These are phyloP conservation scores for Aspidoscelis tigris DNA, from an alignment of 2,113 vertebrate genomes.

Conservation along the genomic window DNA sequence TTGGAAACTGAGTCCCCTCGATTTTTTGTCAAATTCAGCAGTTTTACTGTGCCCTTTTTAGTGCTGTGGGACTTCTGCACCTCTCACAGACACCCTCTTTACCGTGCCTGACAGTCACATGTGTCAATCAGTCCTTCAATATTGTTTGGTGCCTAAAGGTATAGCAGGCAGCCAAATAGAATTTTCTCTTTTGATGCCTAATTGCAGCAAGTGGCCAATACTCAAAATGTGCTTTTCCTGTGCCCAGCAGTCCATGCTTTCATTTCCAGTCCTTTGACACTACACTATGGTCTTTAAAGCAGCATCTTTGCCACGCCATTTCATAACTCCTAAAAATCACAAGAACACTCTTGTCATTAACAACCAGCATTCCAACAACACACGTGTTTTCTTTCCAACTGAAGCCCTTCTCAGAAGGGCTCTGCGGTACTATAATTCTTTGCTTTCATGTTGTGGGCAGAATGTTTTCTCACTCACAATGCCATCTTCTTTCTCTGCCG, in stretches of 20 bases:
- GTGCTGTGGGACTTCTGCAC: neutral
- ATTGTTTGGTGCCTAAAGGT: neutral
- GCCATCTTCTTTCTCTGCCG: neutral
- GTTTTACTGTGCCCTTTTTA: neutral
- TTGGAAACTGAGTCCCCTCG: neutral
- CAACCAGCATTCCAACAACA: slow-evolving; percentile 8
- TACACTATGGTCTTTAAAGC: neutral
- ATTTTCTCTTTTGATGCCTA: slow-evolving; percentile 7
- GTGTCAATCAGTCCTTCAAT: neutral
- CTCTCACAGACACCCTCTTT: neutral
- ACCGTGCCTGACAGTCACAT: slow-evolving; percentile 8
- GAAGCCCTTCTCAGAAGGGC: neutral
- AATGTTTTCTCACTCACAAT: neutral
- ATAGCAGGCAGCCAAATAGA: neutral
- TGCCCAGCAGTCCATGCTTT: neutral
- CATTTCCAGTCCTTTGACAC: neutral
- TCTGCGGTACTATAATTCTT: neutral
- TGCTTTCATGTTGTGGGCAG: neutral
- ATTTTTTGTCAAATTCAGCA: neutral
- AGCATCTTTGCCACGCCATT: neutral
- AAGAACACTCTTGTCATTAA: neutral
- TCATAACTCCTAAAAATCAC: too few species aligned
- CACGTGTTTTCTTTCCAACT: neutral
- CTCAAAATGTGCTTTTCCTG: neutral
- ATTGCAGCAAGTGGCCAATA: neutral